Percentiles rank a stretch among this genome's conserved stretches.
phyloP scores from a whole-genome alignment of 2,888 invertebrate species.

The Tenthredo distinguenda region DNA sequence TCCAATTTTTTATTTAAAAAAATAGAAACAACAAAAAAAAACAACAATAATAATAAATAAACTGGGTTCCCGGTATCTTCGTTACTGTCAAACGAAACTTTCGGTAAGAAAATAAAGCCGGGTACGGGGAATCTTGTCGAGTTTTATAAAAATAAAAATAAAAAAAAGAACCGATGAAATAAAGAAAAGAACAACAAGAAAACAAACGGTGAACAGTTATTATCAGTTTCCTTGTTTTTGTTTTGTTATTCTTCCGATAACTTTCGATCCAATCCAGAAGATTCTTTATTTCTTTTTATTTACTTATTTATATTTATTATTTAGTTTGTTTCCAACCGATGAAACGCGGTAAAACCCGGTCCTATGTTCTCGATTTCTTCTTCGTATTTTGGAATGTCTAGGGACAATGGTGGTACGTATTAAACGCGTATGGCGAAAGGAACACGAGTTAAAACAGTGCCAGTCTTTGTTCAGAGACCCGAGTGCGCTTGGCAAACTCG shows the following conservation, averaged over 20 bases:
- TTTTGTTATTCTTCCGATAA: not conserved
- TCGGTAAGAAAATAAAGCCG: not conserved
- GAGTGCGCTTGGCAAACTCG: conserved; percentile 32
- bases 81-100: not conserved
- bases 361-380: not conserved
- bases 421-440: conserved; percentile 26
- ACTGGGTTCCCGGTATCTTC: not conserved
- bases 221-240: not conserved
- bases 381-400: conserved; percentile 24
- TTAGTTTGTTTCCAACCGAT: not conserved
- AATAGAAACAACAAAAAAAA: not conserved
- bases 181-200: not conserved
- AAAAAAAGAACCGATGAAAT: not conserved
- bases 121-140: not conserved
- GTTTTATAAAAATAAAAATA: not conserved
- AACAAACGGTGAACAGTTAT: not conserved
- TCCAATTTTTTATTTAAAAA: not conserved
- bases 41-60: not conserved
- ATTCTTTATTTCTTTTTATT: not conserved
- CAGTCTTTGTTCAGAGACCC: conserved; percentile 50
- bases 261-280: not conserved
- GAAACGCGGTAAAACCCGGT: not conserved
- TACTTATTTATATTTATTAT: not conserved
- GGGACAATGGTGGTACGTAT: not conserved
- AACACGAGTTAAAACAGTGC: conserved; percentile 41